Evolutionary conservation across 30 jellyfish, hydroid and myxozoan species (phyloP).

Genomic region (Catostylus mosaicus): DNA sequence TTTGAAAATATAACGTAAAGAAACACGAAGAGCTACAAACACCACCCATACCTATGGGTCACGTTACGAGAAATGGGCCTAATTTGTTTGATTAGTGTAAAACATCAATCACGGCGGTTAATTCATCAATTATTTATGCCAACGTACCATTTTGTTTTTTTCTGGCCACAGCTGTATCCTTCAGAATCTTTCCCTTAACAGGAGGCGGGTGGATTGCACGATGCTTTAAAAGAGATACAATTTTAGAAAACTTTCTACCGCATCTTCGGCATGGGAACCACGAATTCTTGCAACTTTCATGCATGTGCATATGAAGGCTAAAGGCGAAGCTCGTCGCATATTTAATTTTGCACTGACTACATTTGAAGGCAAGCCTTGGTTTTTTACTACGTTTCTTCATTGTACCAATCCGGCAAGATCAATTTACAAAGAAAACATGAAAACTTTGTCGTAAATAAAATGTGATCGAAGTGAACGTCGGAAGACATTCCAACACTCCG

Average conservation of each 20-base stretch:
- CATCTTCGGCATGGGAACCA: constrained; percentile 64
- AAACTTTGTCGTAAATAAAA: no score
- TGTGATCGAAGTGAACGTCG: neutral
- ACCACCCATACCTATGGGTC: no score
- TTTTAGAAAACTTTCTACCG: constrained; percentile 31
- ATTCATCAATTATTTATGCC: neutral
- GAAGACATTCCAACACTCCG: neutral
- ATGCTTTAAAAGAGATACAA: constrained; percentile 27
- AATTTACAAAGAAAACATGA: no score
- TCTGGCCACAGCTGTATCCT: neutral
- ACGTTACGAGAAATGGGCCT: no score
- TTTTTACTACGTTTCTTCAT: neutral
- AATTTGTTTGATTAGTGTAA: no score
- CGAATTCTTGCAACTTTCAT: constrained; percentile 53
- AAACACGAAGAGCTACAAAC: no score
- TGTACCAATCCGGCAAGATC: no score
- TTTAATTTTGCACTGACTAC: constrained; percentile 29
- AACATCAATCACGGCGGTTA: neutral
- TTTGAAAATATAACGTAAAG: no score
- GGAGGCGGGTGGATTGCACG: constrained; percentile 61
- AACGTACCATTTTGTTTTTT: constrained; percentile 17
- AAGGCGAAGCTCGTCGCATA: constrained; percentile 16
- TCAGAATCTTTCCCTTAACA: neutral
- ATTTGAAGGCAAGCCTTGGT: neutral
- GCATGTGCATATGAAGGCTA: constrained; percentile 43